Percentiles rank a stretch among this genome's conserved stretches.
Evolutionary conservation across 2,797 vertebrate genomes (phyloP).

Genomic region (Spinus olivaceus): DNA sequence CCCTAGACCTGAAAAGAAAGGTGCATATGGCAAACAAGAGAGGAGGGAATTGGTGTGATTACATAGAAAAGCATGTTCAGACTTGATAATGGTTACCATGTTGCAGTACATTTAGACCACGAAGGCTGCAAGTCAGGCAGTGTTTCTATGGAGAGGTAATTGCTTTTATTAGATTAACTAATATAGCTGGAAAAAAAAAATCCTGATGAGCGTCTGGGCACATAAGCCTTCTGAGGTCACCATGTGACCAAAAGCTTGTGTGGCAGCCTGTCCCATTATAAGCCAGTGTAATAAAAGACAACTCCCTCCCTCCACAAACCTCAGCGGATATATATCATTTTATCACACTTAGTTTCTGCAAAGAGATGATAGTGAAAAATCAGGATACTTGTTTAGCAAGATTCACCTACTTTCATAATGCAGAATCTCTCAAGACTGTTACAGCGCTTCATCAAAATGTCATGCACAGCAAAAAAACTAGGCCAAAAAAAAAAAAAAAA

Average conservation of each 20-base stretch:
- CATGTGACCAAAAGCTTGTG: background rate
- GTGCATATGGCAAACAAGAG: background rate
- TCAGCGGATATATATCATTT: background rate
- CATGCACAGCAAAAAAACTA: background rate
- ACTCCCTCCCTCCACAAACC: background rate
- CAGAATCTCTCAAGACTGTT: background rate
- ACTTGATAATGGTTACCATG: rapidly evolving
- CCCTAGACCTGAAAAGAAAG: background rate
- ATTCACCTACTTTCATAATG: background rate
- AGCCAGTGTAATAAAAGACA: slow-evolving; percentile 13
- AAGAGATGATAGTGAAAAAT: background rate
- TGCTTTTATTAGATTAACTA: slow-evolving; percentile 27
- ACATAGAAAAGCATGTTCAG: background rate
- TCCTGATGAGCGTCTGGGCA: background rate
- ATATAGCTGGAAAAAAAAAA: background rate
- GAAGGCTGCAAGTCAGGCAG: background rate
- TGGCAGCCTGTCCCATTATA: background rate
- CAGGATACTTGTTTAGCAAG: background rate
- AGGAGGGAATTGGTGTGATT: background rate
- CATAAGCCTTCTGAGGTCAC: background rate
- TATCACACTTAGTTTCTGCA: background rate
- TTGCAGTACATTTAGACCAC: background rate
- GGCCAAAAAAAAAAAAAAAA: background rate
- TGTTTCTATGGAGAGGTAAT: slow-evolving; percentile 18
- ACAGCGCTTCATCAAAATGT: background rate